Conservation (phyloP, 2,888 invertebrate genomes). For the Caenorhabditis sulstoni region DNA sequence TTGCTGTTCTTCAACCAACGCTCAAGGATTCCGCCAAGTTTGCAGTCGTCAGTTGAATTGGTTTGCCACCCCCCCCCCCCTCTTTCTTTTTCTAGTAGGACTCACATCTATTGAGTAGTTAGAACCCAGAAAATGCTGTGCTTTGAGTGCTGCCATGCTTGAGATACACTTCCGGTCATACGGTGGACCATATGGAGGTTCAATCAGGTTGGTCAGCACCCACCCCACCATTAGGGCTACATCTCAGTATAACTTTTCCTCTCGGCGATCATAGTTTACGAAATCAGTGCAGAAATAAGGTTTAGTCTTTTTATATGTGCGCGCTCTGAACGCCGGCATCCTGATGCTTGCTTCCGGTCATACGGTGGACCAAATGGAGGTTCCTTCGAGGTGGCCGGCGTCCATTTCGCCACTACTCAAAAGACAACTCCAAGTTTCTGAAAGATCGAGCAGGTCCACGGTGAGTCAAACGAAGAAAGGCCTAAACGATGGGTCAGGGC, state of each 20-base stretch:
- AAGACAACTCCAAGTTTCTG: conserved; percentile 7
- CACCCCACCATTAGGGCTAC: conserved; percentile 37
- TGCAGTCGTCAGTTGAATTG: conserved; percentile 52
- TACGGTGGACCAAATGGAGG: conserved; percentile 67
- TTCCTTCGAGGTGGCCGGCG: conserved; percentile 50
- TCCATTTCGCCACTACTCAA: conserved; percentile 37
- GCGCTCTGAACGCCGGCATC: conserved; percentile 49
- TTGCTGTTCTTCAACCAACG: conserved; percentile 31
- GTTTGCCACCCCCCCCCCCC: conserved; percentile 35
- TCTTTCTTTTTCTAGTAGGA: conserved; percentile 23
- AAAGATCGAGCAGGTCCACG: conserved; percentile 11
- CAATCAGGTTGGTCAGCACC: conserved; percentile 42
- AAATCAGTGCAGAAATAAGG: conserved; percentile 13
- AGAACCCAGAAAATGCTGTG: conserved; percentile 45
- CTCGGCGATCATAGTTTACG: conserved; percentile 6
- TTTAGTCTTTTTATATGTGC: conserved; percentile 33
- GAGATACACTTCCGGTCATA: conserved; percentile 64
- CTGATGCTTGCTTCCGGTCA: conserved; percentile 61
- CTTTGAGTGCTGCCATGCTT: conserved; percentile 50
- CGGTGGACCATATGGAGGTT: conserved; percentile 66
- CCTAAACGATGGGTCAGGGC: conserved; percentile 26
- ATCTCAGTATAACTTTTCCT: conserved; percentile 36
- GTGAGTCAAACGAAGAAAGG: background rate
- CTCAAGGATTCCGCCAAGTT: conserved; percentile 25
- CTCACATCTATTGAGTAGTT: conserved; percentile 52